These are phyloP conservation scores for Apamea crenata DNA, from an alignment of 2,888 invertebrate genomes.

Conservation along the genomic window DNA sequence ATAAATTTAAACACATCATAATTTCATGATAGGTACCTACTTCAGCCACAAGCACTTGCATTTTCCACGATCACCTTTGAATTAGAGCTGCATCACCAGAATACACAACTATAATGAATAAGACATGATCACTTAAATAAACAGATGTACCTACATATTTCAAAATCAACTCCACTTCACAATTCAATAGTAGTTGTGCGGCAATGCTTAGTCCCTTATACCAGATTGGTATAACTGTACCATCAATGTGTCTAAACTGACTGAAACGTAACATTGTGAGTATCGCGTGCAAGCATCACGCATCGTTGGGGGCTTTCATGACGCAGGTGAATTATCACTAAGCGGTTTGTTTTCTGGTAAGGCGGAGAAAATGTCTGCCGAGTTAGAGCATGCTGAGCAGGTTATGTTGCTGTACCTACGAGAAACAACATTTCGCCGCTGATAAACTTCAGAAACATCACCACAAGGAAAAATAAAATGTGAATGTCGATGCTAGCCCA, in stretches of 20 bases:
- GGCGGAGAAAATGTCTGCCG: conserved; percentile 89
- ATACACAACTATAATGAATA: conserved; percentile 22
- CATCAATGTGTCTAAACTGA: conserved; percentile 76
- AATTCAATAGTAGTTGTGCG: conserved; percentile 57
- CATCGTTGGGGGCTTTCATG: conserved; percentile 77
- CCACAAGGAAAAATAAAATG: conserved; percentile 76
- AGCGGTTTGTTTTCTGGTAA: conserved; percentile 89
- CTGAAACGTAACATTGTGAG: conserved; percentile 77
- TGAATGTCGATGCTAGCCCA: conserved; percentile 69
- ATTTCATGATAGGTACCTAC: conserved; percentile 2
- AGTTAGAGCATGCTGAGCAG: conserved; percentile 89
- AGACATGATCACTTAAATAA: conserved; percentile 21
- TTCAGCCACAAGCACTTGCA: conserved; percentile 38
- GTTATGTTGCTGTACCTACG: conserved; percentile 89
- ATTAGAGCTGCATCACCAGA: conserved; percentile 21
- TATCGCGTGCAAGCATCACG: conserved; percentile 79
- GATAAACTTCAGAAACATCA: conserved; percentile 80
- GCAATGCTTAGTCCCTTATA: conserved; percentile 65
- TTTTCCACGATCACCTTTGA: conserved; percentile 35
- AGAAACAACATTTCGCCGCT: conserved; percentile 85
- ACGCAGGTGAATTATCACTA: conserved; percentile 77
- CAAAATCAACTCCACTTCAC: conserved; percentile 39
- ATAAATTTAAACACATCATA: too few relatives aligned
- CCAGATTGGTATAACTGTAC: conserved; percentile 56
- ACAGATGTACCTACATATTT: conserved; percentile 36